Evolutionary conservation across 2,113 vertebrate genomes (phyloP), one percentile per base, ranked within the genome.

Genomic region (Prunella himalayana): DNA sequence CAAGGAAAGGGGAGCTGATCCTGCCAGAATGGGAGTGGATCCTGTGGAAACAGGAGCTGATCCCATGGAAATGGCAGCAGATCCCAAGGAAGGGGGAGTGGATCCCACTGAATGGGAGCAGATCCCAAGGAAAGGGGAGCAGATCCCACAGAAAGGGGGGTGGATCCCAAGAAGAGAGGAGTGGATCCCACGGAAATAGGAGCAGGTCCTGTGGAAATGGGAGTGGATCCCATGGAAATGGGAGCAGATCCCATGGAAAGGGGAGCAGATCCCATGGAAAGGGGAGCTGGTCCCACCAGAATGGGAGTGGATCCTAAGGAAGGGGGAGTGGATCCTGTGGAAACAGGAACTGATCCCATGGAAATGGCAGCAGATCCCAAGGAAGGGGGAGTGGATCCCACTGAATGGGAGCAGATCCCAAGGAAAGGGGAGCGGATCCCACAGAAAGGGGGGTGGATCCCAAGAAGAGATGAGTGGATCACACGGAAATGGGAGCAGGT

Each of bases 221-320:
- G 31, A 21, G 6, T 0, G 2, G 31, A n/a, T 56, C 20, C 20
- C 5, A 2, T 0, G 2, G 20, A 56, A n/a, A 56, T 1, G 31
- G 54, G 19, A 56, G 19, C 0, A 0, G 54, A 10, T 56, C 30
- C 13, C 4, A 15, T 8, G 7, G 23, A 25, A 50, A 50, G 1
- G 14, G 24, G 24, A 50, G 14, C 4, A 5, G 24, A 15, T 49
- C 13, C 18, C 1, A 1, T 0, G 2, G 31, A n/a, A 56, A 56
- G 1, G 15, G 27, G 15, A 37, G 37, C 37, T 37, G 37, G 9
- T 37, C 37, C 37, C 9, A 9, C 37, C 37, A 37, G 37, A 37
- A 37, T 37, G 37, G 37, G 37, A 28, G 15, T 2, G 25, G 49
- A 15, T 51, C 15, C 23, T 13, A 27, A 3, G 24, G 23, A 50